phyloP scores from a whole-genome alignment of 2,113 vertebrate genomes.

The Mus musculus region GRCm39 chr5:60060001-60060500 shows the following conservation, averaged over 20 bases:
- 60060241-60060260: neutral
- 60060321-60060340: constrained; percentile 35
- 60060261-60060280: neutral
- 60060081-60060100: neutral
- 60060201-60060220: neutral
- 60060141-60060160: neutral
- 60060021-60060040: neutral
- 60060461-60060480: constrained; percentile 7
- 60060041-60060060: neutral
- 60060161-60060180: neutral
- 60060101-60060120: neutral
- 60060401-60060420: constrained; percentile 46
- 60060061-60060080: constrained; percentile 1
- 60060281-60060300: neutral
- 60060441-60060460: constrained; percentile 22
- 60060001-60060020: neutral
- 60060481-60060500: constrained; percentile 1
- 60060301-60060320: constrained; percentile 39
- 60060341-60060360: constrained; percentile 3
- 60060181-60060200: neutral
- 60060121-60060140: neutral
- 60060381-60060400: constrained; percentile 55
- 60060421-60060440: constrained; percentile 10
- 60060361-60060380: constrained; percentile 39
- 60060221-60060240: neutral